Evolutionary conservation across 2,113 vertebrate species (phyloP).

Genomic region (Ammodytes dubius): DNA sequence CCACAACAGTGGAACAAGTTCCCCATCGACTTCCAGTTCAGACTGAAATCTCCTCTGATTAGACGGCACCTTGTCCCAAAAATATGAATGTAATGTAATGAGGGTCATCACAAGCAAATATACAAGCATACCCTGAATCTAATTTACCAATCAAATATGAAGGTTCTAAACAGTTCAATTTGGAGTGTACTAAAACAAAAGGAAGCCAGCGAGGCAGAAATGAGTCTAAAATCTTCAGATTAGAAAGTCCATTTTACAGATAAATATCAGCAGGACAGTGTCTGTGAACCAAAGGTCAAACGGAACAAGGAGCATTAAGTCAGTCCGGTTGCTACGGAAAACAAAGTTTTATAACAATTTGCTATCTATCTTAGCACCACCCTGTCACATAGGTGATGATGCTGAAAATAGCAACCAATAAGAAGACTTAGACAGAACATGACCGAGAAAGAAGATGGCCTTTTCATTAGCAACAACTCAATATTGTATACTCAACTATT

Average conservation of each 20-base stretch:
- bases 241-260: neutral
- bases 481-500: neutral
- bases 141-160: too few species aligned
- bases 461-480: neutral
- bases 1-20: too few species aligned
- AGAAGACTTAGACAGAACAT: neutral
- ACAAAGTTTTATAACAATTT: neutral
- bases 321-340: constrained; percentile 24
- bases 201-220: too few species aligned
- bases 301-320: constrained; percentile 4
- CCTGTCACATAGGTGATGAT: neutral
- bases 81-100: too few species aligned
- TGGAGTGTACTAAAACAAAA: too few species aligned
- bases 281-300: constrained; percentile 16
- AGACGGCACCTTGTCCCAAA: too few species aligned
- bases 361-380: neutral
- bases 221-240: too few species aligned
- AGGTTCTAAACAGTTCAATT: too few species aligned
- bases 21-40: too few species aligned
- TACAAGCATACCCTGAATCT: too few species aligned
- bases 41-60: too few species aligned
- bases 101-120: too few species aligned
- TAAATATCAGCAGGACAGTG: neutral
- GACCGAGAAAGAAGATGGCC: neutral
- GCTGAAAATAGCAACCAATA: neutral